Base-by-base conservation (phyloP, 1,140 invertebrate species). In the Acromyrmex charruanus region DNA sequence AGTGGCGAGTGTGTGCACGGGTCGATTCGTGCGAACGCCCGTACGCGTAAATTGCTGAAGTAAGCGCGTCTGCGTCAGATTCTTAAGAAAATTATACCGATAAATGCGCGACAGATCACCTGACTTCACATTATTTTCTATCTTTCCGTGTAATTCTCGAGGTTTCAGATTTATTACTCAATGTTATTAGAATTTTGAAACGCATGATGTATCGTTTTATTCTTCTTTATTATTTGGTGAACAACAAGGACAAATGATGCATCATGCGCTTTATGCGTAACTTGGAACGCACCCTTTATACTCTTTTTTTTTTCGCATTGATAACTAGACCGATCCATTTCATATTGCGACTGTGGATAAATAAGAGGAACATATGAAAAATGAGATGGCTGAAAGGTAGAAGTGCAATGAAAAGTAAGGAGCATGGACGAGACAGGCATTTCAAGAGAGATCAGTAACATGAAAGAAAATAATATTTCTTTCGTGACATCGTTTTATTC, bases 11-110 rank as follows among this genome's bases (percentile, higher is more conserved):
- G 49, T 80, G 49, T 28, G 25, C 53, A 81, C 77, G 77, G 75
- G 77, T 80, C 77, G 63, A 86, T 84, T 61, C 69, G 69, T 75
- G 80, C 85, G 77, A 87, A 89, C 82, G 63, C 55, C 49, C 86
- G 61, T 44, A 18, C 75, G 77, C 81, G 87, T 86, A 68, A 84
- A 75, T 75, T 84, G 69, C 72, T 44, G 80, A 69, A 75, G 44
- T 61, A 51, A 84, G 61, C 58, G 55, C 35, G 18, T 53, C 25
- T 12, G 69, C 55, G 53, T 61, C 39, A 63, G 28, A 61, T 84
- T 84, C 69, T 74, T 84, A 63, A 31, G 80, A 75, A 75, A 75
- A 75, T 84, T 75, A 59, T 21, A 51, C 14, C 6, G 77, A 81
- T 25, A 81, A 35, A 68, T 25, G 65, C 44, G 31, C 75, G 28